Percentiles rank a stretch among this genome's conserved stretches.
These are phyloP conservation scores for Beroe ovata DNA, from an alignment of 37 sponge, comb jelly and placozoan species.

Conservation along the genomic window DNA sequence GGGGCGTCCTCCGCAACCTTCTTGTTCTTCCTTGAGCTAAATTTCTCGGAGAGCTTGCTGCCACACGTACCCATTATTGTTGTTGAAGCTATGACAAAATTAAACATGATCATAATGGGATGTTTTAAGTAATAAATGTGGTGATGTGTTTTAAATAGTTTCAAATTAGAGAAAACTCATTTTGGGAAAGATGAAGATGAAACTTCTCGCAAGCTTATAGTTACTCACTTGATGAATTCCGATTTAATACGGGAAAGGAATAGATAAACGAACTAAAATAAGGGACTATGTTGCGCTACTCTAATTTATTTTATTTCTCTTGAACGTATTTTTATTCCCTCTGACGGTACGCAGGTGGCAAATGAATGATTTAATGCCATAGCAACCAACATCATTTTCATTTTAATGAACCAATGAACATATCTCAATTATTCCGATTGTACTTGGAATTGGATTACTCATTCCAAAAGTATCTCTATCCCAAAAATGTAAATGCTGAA, in stretches of 20 bases:
- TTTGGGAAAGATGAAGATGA: no score
- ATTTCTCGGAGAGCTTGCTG: not conserved
- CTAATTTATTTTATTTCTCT: not conserved
- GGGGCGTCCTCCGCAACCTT: not conserved
- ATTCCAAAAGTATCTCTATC: no score
- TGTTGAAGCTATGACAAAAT: no score
- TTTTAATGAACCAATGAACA: not conserved
- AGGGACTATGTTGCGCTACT: not conserved
- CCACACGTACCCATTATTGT: not conserved
- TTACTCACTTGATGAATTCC: no score
- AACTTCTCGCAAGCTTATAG: no score
- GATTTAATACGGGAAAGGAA: not conserved
- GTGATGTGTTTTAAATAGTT: no score
- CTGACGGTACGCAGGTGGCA: not conserved
- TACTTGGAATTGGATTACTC: no score
- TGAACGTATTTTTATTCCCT: not conserved
- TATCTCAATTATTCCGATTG: no score
- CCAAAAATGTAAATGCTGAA: no score
- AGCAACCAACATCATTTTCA: not conserved
- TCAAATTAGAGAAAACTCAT: no score
- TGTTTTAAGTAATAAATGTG: no score
- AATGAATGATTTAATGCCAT: not conserved
- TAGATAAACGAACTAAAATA: not conserved
- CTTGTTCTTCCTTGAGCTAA: not conserved
- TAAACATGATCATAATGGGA: no score